Conservation (phyloP, 2,113 vertebrate species). For the Hippocampus zosterae region DNA sequence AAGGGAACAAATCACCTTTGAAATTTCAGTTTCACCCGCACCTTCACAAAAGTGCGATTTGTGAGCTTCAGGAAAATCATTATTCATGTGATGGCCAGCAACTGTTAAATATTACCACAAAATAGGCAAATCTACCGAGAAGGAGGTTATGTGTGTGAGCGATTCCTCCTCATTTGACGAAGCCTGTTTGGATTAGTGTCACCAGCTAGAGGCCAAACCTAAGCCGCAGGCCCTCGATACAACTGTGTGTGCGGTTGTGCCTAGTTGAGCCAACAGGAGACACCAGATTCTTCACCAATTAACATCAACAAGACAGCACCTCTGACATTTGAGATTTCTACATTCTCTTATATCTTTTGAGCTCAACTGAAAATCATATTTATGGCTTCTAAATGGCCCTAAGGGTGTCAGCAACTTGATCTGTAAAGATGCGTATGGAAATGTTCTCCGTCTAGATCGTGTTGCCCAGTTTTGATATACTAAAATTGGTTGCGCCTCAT, state of each 20-base stretch:
- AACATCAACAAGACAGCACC: slow-evolving; percentile 46
- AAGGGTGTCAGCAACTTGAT: background rate
- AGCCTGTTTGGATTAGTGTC: slow-evolving; percentile 68
- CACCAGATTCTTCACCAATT: slow-evolving; percentile 54
- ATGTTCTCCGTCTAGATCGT: background rate
- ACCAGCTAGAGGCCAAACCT: slow-evolving; percentile 54
- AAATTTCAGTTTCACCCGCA: slow-evolving; percentile 13
- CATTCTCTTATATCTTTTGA: slow-evolving; percentile 35
- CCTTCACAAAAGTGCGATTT: background rate
- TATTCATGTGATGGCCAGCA: slow-evolving; percentile 3
- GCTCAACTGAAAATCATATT: slow-evolving; percentile 11
- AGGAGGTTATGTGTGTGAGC: slow-evolving; percentile 23
- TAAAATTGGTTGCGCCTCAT: background rate
- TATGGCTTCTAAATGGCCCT: background rate
- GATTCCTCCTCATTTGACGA: slow-evolving; percentile 55
- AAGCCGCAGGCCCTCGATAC: slow-evolving; percentile 37
- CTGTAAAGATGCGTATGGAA: background rate
- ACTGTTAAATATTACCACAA: slow-evolving; percentile 38
- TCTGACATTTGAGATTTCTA: slow-evolving; percentile 51
- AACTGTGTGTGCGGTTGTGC: slow-evolving; percentile 15
- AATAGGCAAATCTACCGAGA: background rate
- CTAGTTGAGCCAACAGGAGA: slow-evolving; percentile 45
- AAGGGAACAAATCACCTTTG: background rate
- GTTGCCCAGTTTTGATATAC: background rate
- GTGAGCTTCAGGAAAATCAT: slow-evolving; percentile 26